These are phyloP conservation scores for Pristionchus mayeri DNA, from an alignment of 2,888 invertebrate genomes.

Conservation along the genomic window DNA sequence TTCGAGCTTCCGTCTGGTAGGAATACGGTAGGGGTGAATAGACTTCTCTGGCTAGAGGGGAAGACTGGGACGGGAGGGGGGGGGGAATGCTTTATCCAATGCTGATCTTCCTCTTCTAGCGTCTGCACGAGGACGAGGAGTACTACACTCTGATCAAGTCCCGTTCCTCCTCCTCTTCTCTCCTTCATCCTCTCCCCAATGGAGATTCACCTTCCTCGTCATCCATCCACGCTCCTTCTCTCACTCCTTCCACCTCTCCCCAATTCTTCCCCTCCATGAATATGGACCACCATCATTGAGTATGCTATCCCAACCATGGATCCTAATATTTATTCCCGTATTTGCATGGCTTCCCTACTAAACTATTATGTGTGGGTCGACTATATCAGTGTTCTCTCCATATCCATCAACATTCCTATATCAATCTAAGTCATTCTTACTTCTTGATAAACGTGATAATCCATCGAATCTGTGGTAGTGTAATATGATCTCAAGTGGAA, in stretches of 20 bases:
- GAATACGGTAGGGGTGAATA: not conserved
- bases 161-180: not conserved
- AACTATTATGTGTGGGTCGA: not conserved
- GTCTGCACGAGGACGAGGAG: conserved; percentile 27
- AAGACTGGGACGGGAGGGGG: not conserved
- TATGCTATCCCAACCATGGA: not conserved
- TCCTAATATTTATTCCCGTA: not conserved
- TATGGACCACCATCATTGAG: too few relatives aligned
- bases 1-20: not conserved
- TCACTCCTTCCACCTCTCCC: not conserved
- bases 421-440: conserved; percentile 30
- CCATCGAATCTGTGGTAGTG: not conserved
- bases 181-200: not conserved
- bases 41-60: not conserved
- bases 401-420: conserved; percentile 31
- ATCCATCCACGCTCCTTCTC: not conserved
- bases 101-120: not conserved
- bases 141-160: not conserved
- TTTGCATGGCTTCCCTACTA: not conserved
- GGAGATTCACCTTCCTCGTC: not conserved
- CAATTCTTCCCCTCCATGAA: not conserved
- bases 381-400: conserved; percentile 11
- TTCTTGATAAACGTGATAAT: not conserved
- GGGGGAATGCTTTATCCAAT: not conserved
- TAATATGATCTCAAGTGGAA: not conserved